Conservation (phyloP, 1,140 invertebrate genomes). For the Venturia canescens region DNA sequence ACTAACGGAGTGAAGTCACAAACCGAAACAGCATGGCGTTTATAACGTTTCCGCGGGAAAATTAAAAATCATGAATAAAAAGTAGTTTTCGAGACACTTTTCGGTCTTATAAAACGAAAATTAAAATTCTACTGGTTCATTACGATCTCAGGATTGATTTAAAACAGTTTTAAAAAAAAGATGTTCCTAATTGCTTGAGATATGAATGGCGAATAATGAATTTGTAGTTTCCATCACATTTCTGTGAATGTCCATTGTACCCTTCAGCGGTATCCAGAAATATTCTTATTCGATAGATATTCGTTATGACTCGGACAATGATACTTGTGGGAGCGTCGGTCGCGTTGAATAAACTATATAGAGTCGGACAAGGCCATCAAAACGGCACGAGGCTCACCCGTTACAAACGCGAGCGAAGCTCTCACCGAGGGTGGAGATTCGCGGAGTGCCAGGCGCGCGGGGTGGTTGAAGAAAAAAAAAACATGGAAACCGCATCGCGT, state of each 20-base stretch:
- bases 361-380: slow-evolving; percentile 63
- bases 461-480: slow-evolving; percentile 70
- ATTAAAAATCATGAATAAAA: too few relatives aligned
- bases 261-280: neutral
- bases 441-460: slow-evolving; percentile 44
- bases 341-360: slow-evolving; percentile 43
- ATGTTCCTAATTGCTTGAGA: too few relatives aligned
- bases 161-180: too few relatives aligned
- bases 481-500: slow-evolving; percentile 76
- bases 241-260: neutral
- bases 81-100: too few relatives aligned
- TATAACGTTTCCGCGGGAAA: too few relatives aligned
- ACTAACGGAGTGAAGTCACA: too few relatives aligned
- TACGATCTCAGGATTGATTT: too few relatives aligned
- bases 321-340: slow-evolving; percentile 57
- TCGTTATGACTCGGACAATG: slow-evolving; percentile 57
- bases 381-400: slow-evolving; percentile 71
- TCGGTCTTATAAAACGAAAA: too few relatives aligned
- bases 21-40: too few relatives aligned
- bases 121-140: too few relatives aligned
- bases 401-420: slow-evolving; percentile 48
- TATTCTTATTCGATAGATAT: neutral
- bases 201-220: too few relatives aligned
- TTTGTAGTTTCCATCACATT: neutral
- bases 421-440: slow-evolving; percentile 22